Conservation (phyloP, 2,113 vertebrate genomes). For the Laterallus jamaicensis region DNA sequence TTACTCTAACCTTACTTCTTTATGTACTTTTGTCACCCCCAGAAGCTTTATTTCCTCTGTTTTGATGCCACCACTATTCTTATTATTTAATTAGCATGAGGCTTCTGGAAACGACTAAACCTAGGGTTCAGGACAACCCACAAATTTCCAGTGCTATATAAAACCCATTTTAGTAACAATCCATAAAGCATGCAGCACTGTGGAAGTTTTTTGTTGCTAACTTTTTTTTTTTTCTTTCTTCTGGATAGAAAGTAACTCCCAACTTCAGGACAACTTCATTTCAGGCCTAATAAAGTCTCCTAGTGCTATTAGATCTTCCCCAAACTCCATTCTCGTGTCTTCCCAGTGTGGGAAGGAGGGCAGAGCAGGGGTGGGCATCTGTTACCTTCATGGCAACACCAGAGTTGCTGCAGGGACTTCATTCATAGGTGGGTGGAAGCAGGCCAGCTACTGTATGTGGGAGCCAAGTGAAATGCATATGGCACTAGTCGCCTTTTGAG, state of each 20-base stretch:
- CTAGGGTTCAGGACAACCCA: background rate
- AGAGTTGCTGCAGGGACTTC: background rate
- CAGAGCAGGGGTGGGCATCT: background rate
- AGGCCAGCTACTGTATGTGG: rapidly evolving
- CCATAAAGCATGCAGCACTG: background rate
- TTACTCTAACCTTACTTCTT: background rate
- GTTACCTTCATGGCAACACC: background rate
- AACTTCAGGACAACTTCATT: background rate
- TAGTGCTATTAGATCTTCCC: background rate
- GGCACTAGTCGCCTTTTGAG: background rate
- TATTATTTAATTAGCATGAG: background rate
- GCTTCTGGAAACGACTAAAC: background rate
- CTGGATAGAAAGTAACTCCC: background rate
- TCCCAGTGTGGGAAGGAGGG: background rate
- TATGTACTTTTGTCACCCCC: background rate
- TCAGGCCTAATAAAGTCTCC: background rate
- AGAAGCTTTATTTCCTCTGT: background rate
- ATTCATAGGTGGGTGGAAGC: background rate
- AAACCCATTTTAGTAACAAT: background rate
- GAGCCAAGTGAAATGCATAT: background rate
- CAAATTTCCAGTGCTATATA: background rate
- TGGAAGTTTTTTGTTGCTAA: background rate
- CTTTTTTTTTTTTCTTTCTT: background rate
- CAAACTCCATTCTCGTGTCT: background rate
- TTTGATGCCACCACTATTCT: background rate